Percentiles rank a stretch among this genome's conserved stretches.
phyloP scores from a whole-genome alignment of 2,113 vertebrate genomes.

The Otocyon megalotis region DNA sequence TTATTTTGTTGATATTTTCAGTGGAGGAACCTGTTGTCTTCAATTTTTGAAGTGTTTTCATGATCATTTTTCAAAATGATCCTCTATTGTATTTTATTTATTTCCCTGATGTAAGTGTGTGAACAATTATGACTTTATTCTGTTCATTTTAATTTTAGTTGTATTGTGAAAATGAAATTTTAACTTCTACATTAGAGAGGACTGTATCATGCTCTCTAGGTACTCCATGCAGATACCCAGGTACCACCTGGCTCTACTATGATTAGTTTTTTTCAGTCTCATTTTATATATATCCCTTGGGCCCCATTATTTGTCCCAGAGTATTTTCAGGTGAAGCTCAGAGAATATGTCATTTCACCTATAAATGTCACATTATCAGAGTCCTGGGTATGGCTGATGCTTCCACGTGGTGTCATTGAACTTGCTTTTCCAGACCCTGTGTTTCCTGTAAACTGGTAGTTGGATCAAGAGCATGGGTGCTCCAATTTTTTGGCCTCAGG shows the following conservation, averaged over 20 bases:
- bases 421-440: not conserved
- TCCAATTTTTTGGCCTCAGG: not conserved
- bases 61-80: not conserved
- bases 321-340: not conserved
- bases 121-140: not conserved
- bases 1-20: conserved; percentile 5
- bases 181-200: not conserved
- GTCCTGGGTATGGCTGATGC: not conserved
- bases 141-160: not conserved
- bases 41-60: not conserved
- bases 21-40: not conserved
- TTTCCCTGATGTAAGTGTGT: not conserved
- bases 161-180: not conserved
- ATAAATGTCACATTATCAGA: not conserved
- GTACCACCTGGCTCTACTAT: not conserved
- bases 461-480: not conserved
- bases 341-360: not conserved
- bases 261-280: not conserved
- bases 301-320: not conserved
- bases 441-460: not conserved
- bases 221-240: too few species aligned
- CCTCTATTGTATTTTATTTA: not conserved
- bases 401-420: not conserved
- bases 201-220: not conserved
- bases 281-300: not conserved